Conservation (phyloP, 2,797 vertebrate species). For the Gymnocypris eckloni region DNA sequence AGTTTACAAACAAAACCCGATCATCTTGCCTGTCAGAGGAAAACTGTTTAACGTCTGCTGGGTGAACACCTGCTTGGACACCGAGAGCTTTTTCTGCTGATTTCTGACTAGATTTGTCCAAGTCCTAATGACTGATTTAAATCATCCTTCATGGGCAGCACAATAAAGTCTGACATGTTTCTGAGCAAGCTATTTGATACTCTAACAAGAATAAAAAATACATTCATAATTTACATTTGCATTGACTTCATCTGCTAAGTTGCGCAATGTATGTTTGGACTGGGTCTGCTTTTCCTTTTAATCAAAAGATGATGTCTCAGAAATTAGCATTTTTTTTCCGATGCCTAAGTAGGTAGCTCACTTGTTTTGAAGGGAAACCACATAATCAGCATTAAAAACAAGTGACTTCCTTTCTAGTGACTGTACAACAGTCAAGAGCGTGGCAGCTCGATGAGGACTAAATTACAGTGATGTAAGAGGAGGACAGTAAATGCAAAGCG, state of each 20-base stretch:
- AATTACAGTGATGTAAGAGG: slow-evolving; percentile 18
- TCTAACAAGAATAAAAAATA: background rate
- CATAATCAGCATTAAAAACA: slow-evolving; percentile 1
- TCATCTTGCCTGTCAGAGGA: background rate
- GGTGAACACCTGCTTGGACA: background rate
- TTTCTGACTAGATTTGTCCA: background rate
- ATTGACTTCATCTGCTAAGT: background rate
- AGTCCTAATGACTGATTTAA: background rate
- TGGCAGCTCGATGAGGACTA: background rate
- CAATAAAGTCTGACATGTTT: background rate
- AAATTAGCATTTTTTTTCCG: background rate
- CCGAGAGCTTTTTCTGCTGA: background rate
- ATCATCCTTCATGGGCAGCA: too few species aligned
- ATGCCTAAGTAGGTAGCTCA: background rate
- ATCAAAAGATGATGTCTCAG: background rate
- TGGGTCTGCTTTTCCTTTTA: background rate
- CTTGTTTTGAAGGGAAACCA: background rate
- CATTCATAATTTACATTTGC: background rate
- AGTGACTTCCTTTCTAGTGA: background rate
- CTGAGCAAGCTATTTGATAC: background rate
- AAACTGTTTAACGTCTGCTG: background rate
- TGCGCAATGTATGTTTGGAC: background rate
- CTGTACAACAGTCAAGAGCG: background rate
- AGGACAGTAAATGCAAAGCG: slow-evolving; percentile 42
- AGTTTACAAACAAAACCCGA: slow-evolving; percentile 9